A percentile compares a stretch with the other conserved stretches of the same genome.
Evolutionary conservation across 2,113 vertebrate species (phyloP).

Genomic region (Lagenorhynchus albirostris): DNA sequence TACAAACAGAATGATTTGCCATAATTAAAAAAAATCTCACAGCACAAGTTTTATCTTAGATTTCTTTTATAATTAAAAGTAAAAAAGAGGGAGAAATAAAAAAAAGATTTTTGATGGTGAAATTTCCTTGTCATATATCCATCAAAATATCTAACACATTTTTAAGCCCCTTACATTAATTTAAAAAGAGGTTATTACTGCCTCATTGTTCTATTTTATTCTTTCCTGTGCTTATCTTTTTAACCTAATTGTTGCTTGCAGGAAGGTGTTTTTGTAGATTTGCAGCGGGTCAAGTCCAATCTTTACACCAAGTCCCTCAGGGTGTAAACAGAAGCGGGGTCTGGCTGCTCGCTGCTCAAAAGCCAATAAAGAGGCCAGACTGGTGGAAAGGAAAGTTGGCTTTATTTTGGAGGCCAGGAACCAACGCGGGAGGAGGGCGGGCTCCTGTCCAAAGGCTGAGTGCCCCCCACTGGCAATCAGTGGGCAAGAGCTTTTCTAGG

Average conservation of each 20-base stretch:
- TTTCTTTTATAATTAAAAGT: neutral
- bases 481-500: neutral
- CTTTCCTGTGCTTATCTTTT: neutral
- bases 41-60: neutral
- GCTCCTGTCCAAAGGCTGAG: neutral
- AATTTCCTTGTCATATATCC: neutral
- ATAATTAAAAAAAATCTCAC: neutral
- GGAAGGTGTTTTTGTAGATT: neutral
- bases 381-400: neutral
- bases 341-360: neutral
- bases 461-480: neutral
- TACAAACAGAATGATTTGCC: neutral
- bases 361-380: neutral
- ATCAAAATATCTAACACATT: neutral
- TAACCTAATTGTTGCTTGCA: neutral
- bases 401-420: neutral
- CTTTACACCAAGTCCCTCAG: no score
- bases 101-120: neutral
- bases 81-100: neutral
- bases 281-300: neutral
- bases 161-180: neutral
- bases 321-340: neutral
- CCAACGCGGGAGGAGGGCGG: neutral
- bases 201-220: neutral
- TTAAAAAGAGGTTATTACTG: neutral